These are phyloP conservation scores for Odontomachus brunneus DNA, from an alignment of 1,140 invertebrate species.

Conservation along the genomic window DNA sequence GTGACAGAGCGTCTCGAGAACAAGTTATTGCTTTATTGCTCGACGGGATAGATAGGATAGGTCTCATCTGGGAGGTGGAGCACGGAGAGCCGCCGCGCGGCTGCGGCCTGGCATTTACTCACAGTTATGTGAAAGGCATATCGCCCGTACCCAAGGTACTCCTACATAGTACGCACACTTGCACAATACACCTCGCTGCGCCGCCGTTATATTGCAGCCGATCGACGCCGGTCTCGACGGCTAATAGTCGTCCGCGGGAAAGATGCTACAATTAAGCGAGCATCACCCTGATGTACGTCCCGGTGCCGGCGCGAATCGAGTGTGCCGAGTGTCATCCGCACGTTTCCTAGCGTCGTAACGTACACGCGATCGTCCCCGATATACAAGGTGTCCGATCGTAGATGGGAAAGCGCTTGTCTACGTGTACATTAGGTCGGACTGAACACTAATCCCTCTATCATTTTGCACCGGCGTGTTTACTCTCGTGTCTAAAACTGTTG, in stretches of 20 bases:
- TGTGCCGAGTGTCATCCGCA: neutral
- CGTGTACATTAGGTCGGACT: too few species aligned
- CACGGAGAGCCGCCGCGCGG: slow-evolving; percentile 65
- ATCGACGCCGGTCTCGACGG: slow-evolving; percentile 39
- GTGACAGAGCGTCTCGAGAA: slow-evolving; percentile 55
- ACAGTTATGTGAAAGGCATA: slow-evolving; percentile 85
- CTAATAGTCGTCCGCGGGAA: slow-evolving; percentile 58
- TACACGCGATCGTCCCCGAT: slow-evolving; percentile 5
- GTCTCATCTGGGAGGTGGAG: slow-evolving; percentile 79
- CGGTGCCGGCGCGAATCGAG: neutral
- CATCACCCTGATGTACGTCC: neutral
- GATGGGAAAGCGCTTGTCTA: too few species aligned
- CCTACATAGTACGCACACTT: slow-evolving; percentile 79
- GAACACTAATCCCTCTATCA: too few species aligned
- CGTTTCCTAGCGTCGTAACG: neutral
- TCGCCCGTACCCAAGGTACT: slow-evolving; percentile 78
- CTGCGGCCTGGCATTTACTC: slow-evolving; percentile 83
- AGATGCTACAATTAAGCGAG: slow-evolving; percentile 64
- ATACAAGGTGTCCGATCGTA: too few species aligned
- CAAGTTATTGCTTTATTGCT: slow-evolving; percentile 71
- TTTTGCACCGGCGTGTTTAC: too few species aligned
- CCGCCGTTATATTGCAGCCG: slow-evolving; percentile 64
- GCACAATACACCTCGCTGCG: slow-evolving; percentile 68
- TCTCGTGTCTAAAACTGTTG: too few species aligned
- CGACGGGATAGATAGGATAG: slow-evolving; percentile 72